Evolutionary conservation across 2,113 vertebrate species (phyloP), one percentile per base, ranked within the genome.

Genomic region (Alligator sinensis): DNA sequence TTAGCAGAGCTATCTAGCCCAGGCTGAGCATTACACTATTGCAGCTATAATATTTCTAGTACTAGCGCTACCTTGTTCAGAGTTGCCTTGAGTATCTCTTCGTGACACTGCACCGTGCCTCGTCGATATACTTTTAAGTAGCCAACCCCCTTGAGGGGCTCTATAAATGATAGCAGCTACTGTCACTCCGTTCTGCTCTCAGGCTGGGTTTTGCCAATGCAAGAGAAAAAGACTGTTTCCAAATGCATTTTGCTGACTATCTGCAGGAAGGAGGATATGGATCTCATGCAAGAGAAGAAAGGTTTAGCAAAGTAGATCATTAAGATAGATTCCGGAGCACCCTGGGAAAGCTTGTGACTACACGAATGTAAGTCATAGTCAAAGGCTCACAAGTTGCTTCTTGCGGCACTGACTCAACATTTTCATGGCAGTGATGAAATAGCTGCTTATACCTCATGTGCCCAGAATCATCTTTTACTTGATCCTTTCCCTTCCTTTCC

Each of bases 401-500:
- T 6, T 57, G 7, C 6, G 30, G 21, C 34, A 15, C 12, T n/a
- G 77, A 19, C 63, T 59, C 74, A 77, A 1, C 68, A 18, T 62
- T 74, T 86, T 70, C 66, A 0, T 2, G 60, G 80, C 75, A 62
- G 63, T 70, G 63, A 77, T 81, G 28, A 75, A 60, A 11, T 0
- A 38, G 59, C 2, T 9, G 47, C 30, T 64, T 64, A 62, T 6
- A 47, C 91, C 28, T 18, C 58, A 14, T 27, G 6, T 19, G 34
- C 1, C 17, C 84, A 54, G 34, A 1, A 28, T 25, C 76, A 55
- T 81, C 64, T 89, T 84, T 87, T n/a, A 79, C 88, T 91, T 87
- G 15, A 80, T 84, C 62, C 1, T 93, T 90, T 87, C 59, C 90
- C 80, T 91, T 87, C 90, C 34, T 62, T 90, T 85, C 77, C 82